Conservation (phyloP, 2,797 vertebrate genomes). For the Mormyrus hasselquistii region DNA sequence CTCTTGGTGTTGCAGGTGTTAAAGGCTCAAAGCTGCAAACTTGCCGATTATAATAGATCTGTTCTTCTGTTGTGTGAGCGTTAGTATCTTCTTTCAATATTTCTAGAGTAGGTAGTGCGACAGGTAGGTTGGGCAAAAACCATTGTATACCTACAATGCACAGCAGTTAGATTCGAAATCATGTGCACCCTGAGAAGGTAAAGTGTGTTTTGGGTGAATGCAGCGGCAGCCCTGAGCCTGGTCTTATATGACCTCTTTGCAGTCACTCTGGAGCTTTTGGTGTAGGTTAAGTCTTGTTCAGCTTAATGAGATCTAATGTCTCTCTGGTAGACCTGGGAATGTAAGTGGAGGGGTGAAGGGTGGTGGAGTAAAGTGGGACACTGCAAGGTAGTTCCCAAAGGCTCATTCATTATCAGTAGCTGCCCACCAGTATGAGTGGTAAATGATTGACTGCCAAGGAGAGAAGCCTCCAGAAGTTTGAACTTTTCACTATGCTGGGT, state of each 20-base stretch:
- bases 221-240: neutral
- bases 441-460: neutral
- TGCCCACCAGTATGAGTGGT: neutral
- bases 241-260: neutral
- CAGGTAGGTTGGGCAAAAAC: neutral
- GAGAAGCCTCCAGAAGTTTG: neutral
- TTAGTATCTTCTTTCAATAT: conserved; percentile 3
- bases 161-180: neutral
- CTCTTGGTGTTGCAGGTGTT: neutral
- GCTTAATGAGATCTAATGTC: neutral
- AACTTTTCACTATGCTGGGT: conserved; percentile 31
- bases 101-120: neutral
- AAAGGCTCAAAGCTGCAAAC: neutral
- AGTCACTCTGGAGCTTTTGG: neutral
- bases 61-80: neutral
- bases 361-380: neutral
- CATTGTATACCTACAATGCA: neutral
- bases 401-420: conserved; percentile 14
- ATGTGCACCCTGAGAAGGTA: neutral
- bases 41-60: neutral
- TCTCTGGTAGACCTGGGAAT: neutral
- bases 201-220: neutral
- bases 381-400: neutral
- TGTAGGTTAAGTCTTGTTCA: neutral
- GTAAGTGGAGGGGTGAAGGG: neutral